phyloP scores from a whole-genome alignment of 2,797 vertebrate species.

The Sciurus carolinensis region DNA sequence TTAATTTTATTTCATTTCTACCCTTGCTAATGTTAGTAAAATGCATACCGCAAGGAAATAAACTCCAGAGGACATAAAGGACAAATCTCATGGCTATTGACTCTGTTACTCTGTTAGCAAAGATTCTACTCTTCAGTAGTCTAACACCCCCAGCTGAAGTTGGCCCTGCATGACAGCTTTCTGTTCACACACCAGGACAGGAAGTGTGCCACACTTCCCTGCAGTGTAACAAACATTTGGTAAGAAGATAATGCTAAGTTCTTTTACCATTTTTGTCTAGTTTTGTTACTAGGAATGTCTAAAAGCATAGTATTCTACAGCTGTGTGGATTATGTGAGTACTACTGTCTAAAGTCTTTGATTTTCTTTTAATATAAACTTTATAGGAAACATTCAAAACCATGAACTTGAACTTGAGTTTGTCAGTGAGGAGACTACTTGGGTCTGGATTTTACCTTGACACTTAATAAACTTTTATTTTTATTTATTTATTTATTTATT shows the following conservation, averaged over 20 bases:
- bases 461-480: constrained; percentile 69
- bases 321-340: not conserved
- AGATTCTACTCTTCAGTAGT: constrained; percentile 23
- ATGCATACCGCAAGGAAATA: constrained; percentile 42
- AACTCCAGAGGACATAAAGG: constrained; percentile 19
- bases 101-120: not conserved
- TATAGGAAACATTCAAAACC: not conserved
- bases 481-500: too few species aligned
- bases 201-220: not conserved
- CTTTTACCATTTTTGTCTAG: constrained; percentile 66
- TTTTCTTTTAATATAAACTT: not conserved
- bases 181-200: constrained; percentile 68
- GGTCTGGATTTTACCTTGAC: constrained; percentile 20
- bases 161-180: constrained; percentile 42
- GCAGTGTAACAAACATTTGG: not conserved
- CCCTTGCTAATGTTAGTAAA: constrained; percentile 71
- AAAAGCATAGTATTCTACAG: constrained; percentile 20
- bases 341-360: not conserved
- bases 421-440: not conserved
- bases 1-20: constrained; percentile 69
- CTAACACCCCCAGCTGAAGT: constrained; percentile 12
- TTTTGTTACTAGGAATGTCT: constrained; percentile 69
- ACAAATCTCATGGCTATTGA: constrained; percentile 13
- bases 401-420: constrained; percentile 58
- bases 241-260: constrained; percentile 7